Conservation (phyloP, 2,888 invertebrate genomes). For the Kryphioiulus occultus region DNA sequence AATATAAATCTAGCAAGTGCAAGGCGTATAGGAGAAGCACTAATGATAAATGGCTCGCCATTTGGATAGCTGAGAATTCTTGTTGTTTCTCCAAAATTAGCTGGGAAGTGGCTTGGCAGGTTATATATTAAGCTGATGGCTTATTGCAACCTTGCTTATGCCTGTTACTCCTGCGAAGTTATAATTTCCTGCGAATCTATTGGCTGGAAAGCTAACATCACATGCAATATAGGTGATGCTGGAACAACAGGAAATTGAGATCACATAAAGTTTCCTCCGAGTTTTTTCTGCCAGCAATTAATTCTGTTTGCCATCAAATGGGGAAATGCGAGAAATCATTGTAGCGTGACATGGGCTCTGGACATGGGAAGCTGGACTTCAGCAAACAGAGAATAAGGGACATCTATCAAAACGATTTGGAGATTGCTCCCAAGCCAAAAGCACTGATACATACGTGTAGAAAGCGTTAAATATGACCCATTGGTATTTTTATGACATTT, state of each 20-base stretch:
- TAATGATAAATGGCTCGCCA: conserved; percentile 5
- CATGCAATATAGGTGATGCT: conserved; percentile 5
- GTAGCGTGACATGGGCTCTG: neutral
- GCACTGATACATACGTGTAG: neutral
- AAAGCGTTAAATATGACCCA: neutral
- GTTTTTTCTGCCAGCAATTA: conserved; percentile 2
- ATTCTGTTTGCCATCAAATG: neutral
- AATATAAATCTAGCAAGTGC: neutral
- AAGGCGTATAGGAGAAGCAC: neutral
- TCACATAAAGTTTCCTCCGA: neutral
- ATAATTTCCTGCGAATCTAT: neutral
- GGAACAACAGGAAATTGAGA: conserved; percentile 5
- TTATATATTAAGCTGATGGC: neutral
- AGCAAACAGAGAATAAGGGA: neutral
- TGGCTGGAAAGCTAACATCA: neutral
- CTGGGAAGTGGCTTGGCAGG: conserved; percentile 5
- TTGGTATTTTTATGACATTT: neutral
- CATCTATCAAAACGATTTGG: conserved; percentile 5
- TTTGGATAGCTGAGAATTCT: conserved; percentile 5
- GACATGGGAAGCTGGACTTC: neutral
- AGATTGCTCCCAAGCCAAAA: neutral
- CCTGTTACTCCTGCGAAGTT: neutral
- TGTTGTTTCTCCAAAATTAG: neutral
- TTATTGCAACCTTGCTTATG: neutral
- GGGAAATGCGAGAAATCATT: neutral